Evolutionary conservation across 2,888 invertebrate species (phyloP), one percentile per base, ranked within the genome.

Genomic region (Hypomecis atomaria): DNA sequence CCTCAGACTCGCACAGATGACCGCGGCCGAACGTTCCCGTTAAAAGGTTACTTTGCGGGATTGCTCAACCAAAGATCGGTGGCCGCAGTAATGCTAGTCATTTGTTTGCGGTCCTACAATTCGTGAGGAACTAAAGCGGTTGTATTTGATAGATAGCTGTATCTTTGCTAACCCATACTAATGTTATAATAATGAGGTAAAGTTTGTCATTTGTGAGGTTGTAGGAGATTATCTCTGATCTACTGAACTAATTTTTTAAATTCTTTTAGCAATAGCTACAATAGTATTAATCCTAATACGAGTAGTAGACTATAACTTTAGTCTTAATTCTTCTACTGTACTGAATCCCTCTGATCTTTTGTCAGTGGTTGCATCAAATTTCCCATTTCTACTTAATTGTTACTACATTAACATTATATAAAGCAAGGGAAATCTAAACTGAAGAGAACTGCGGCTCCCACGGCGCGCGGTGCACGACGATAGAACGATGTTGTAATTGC

Each of bases 41-140:
- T 71, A 71, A 71, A 70, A 71, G 48, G 74, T 71, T 70, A 74
- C 74, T 79, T 76, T 78, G 78, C 71, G 77, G 76, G 74, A 78
- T 81, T 82, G 79, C 80, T 81, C 76, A 78, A 72, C 75, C 79
- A 76, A 80, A 80, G 84, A 85, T 84, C 82, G 82, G 72, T 78
- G 78, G 73, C 73, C 77, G 76, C 79, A 80, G 76, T 83, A 83
- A 83, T 84, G 81, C 78, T 78, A 80, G 78, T 78, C 82, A 87
- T 87, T 86, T 85, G 85, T 86, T 71, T 82, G 75, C 64, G 74
- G 74, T 67, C 23, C 23, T 23, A 23, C 23, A 23, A 23, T 23
- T 23, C 23, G 70, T 10, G 61, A 54, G n/a, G 10, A 54, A 66
- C 64, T 40, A n/a, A n/a, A 55, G 58, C 10, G 45, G 13, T 23